Evolutionary conservation across 2,888 invertebrate genomes (phyloP), one percentile per base, ranked within the genome.

Genomic region (Lycophotia porphyrea): DNA sequence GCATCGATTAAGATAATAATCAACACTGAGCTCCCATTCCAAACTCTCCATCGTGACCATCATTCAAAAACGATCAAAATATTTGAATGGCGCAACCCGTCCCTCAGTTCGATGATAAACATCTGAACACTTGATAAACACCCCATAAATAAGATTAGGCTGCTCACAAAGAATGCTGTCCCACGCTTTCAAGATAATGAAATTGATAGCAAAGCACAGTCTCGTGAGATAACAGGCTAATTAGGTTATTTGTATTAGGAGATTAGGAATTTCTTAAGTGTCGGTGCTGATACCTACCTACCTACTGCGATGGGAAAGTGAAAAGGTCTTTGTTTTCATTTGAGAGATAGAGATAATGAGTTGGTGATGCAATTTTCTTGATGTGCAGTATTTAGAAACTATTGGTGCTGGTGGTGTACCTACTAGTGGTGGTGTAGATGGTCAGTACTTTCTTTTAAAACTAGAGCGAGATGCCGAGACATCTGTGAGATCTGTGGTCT

Each of bases 171-270:
- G 88, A 87, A 84, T 82, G 80, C 80, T 87, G 83, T 88, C 88
- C 86, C 87, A 87, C 88, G 87, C 81, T 85, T 87, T 87, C 66
- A 24, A 84, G 88, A 87, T 88, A 80, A 76, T 81, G 76, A 86
- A 87, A 83, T 81, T 85, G 87, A 88, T 88, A 86, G 78, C 76
- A 79, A 76, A 76, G 87, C 76, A 80, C 71, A 82, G 73, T 81
- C 58, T 81, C 18, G 63, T 76, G 76, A 86, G 88, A 88, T 88
- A 88, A 86, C 72, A 61, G 68, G 52, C 82, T 89, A 89, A 89
- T 89, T 89, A 84, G 89, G 89, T 87, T 89, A 89, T 88, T 88
- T 89, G 88, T 88, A 78, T 78, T 79, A 84, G 75, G 58, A 81
- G 88, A 86, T 88, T 80, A 88, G 61, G 47, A 77, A 77, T 88